Evolutionary conservation across 1,140 invertebrate genomes (phyloP), one percentile per base, ranked within the genome.

Genomic region (Streblospio benedicti): DNA sequence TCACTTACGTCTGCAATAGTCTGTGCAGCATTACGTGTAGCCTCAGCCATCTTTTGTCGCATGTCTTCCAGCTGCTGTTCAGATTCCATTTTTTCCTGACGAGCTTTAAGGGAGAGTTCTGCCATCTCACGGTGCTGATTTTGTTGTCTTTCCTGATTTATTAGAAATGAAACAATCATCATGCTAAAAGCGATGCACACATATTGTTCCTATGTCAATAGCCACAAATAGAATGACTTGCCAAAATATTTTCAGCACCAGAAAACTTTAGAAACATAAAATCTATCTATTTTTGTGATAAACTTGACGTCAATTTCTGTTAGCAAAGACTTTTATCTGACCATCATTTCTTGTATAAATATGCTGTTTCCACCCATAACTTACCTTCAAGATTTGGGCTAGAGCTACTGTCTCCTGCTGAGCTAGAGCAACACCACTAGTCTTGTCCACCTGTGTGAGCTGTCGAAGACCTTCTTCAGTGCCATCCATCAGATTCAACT

Each of bases 331-430:
- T 44, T 61, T 38, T 56, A 56, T 61, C 32, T 61, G 5, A 14
- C 16, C 18, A 52, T 14, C 4, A 33, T 45, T 12, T n/a, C 16
- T 14, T 4, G 31, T 14, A n/a, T n/a, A n/a, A n/a, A n/a, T n/a
- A n/a, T n/a, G n/a, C n/a, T n/a, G n/a, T n/a, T n/a, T n/a, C n/a
- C n/a, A n/a, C 38, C 5, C 14, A 28, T 43, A 20, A 25, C 38
- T 35, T 56, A 76, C 76, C 69, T 79, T 77, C 2, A 78, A 61
- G 51, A 75, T 70, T 55, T 77, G 75, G 30, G 76, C 75, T 14
- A 79, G 62, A 32, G 76, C 71, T 5, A 77, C 73, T 4, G 74
- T 74, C 64, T 78, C 77, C 59, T 78, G 77, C 56, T 78, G 77
- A 9, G 77, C 76, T 54, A 78, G 60, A 5, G 73, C 71, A 6